These are phyloP conservation scores for Sebastolobus altivelis DNA, from an alignment of 2,797 vertebrate genomes.

Conservation along the genomic window DNA sequence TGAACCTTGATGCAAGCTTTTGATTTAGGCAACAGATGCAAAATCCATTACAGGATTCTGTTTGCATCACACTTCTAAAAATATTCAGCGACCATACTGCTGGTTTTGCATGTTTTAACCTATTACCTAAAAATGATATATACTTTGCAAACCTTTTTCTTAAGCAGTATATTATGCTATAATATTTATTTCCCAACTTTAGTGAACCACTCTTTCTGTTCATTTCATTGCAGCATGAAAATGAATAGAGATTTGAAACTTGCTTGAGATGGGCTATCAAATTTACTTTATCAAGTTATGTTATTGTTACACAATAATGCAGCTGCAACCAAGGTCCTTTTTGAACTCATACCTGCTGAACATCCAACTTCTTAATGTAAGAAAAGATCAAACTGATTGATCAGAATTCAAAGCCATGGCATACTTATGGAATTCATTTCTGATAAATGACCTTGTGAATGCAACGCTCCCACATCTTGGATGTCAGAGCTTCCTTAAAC, in stretches of 20 bases:
- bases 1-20: not conserved
- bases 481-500: not conserved
- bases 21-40: not conserved
- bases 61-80: not conserved
- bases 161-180: not conserved
- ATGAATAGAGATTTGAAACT: constrained; percentile 4
- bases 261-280: not conserved
- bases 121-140: not conserved
- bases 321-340: not conserved
- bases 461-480: not conserved
- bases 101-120: not conserved
- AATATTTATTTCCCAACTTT: not conserved
- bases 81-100: not conserved
- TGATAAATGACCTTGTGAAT: not conserved
- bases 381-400: not conserved
- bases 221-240: not conserved
- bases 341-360: not conserved
- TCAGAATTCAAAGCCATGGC: not conserved
- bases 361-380: not conserved
- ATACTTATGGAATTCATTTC: not conserved
- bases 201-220: not conserved
- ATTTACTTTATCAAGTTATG: not conserved
- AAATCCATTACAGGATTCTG: not conserved
- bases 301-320: not conserved
- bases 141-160: not conserved